Base-by-base conservation (phyloP, 2,797 vertebrate species). In the Anguilla obscura region DNA sequence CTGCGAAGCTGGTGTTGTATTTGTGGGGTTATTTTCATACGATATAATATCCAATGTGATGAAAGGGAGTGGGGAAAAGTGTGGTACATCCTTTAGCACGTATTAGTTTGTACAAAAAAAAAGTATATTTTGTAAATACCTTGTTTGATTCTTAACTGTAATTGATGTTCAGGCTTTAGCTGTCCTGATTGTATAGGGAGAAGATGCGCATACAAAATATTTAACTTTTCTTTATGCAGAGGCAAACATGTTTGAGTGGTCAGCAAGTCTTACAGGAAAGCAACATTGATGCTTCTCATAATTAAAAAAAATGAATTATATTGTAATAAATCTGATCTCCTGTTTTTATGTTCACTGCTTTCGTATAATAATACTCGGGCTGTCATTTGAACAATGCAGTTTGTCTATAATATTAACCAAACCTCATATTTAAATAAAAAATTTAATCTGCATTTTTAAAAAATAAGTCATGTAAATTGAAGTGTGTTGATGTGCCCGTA, bases 111-210 rank as follows among this genome's bases (percentile, higher is more conserved):
- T 97, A 95, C 95, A 96, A 24, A 33, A 36, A 76, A 52, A 52
- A 52, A 90, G 95, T 95, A 96, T 97, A 96, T 97, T 97, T 97
- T 97, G 96, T 97, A 97, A 96, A 97, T 97, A 97, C 96, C 96
- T 96, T 90, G 95, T 92, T 93, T 92, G 90, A 92, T 93, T 93
- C 90, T 91, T 92, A 91, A 93, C 96, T 96, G 96, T 96, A 95
- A 95, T 96, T 95, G 94, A 93, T 94, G 94, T 94, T 85, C 91
- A 93, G 94, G 92, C 93, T 93, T 93, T 95, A 94, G 94, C 93
- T 95, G 96, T 96, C 96, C 95, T 97, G 95, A 95, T 95, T 96
- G 95, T 95, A 96, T 96, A 97, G 96, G 86, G 90, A 91, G 90
- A 91, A 89, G 88, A 90, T 88, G 86, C 40, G 21, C 40, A 24